Evolutionary conservation across 1,140 invertebrate genomes (phyloP).

Genomic region (Diachasmimorpha longicaudata): DNA sequence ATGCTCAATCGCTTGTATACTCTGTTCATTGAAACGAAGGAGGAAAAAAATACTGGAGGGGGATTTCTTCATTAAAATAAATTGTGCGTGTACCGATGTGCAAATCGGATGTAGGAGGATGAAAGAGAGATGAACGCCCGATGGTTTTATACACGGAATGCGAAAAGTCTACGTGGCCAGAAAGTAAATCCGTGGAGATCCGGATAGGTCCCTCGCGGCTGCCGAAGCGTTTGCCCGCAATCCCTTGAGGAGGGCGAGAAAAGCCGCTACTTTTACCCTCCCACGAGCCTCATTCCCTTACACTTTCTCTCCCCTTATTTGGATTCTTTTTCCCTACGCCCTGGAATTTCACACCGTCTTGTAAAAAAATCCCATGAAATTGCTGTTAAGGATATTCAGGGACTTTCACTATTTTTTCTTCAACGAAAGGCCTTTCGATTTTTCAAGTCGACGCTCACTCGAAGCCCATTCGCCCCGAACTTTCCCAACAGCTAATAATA

Average conservation of each 20-base stretch:
- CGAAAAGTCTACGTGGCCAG: slow-evolving; percentile 37
- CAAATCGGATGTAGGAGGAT: neutral
- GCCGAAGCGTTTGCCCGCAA: slow-evolving; percentile 37
- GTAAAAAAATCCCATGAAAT: neutral
- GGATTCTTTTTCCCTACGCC: neutral
- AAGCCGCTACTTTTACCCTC: slow-evolving; percentile 16
- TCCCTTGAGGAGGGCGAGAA: slow-evolving; percentile 22
- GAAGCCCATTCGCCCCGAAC: too few relatives aligned
- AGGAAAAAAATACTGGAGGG: neutral
- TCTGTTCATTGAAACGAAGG: neutral
- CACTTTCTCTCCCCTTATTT: neutral
- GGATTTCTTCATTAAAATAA: slow-evolving; percentile 5
- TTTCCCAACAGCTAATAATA: too few relatives aligned
- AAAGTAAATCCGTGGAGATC: slow-evolving; percentile 40
- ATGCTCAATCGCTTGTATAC: neutral
- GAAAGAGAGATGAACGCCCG: neutral
- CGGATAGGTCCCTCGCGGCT: slow-evolving; percentile 18
- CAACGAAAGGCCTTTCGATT: too few relatives aligned
- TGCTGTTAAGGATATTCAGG: too few relatives aligned
- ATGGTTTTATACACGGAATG: neutral
- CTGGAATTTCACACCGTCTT: neutral
- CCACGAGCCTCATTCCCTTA: slow-evolving; percentile 1
- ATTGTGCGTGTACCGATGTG: neutral
- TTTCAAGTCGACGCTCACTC: too few relatives aligned
- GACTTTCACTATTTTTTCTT: too few relatives aligned